Base-by-base conservation (phyloP, 2,797 vertebrate species). In the Synanceia verrucosa region DNA sequence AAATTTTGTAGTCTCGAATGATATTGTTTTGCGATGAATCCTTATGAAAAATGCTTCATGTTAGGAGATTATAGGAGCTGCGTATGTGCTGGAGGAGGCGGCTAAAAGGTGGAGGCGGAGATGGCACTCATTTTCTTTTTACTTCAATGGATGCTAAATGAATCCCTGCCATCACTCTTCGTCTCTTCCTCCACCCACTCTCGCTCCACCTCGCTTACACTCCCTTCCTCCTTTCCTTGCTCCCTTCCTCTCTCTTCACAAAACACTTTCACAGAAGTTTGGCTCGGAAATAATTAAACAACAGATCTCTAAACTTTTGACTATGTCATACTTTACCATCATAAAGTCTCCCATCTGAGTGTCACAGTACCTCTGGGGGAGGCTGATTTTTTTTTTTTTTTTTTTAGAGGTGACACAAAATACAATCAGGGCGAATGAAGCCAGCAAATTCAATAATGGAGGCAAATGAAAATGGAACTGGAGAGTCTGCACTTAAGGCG, bases 21-120 rank as follows among this genome's bases (percentile, higher is more conserved):
- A 90, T 89, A 92, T 92, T 92, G 91, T 94, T 93, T 92, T 82
- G 80, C 79, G 57, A 89, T 89, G 91, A 89, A 92, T 92, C 84
- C 86, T 89, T 86, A 92, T 92, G 91, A 93, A 91, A 92, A 92
- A 92, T 83, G 86, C 67, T 74, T 62, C 52, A 44, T 74, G 65
- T 87, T 85, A 62, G 83, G 77, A 76, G 89, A 84, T 84, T 78
- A 82, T 51, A 76, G 83, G 71, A 53, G 76, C 78, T 33, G 73
- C 34, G 79, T 61, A 64, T 81, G 84, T 61, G 71, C 69, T 9
- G 73, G 19, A 65, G 59, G 70, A 81, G 60, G 72, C 46, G 12
- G 64, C 58, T 59, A 44, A 76, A 65, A 61, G 68, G 68, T 47
- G 73, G 83, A 77, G 82, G 81, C 43, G 47, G 69, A 53, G 83